A percentile compares a stretch with the other conserved stretches of the same genome.
These are phyloP conservation scores for Uria lomvia DNA, from an alignment of 2,113 vertebrate genomes.

Conservation along the genomic window DNA sequence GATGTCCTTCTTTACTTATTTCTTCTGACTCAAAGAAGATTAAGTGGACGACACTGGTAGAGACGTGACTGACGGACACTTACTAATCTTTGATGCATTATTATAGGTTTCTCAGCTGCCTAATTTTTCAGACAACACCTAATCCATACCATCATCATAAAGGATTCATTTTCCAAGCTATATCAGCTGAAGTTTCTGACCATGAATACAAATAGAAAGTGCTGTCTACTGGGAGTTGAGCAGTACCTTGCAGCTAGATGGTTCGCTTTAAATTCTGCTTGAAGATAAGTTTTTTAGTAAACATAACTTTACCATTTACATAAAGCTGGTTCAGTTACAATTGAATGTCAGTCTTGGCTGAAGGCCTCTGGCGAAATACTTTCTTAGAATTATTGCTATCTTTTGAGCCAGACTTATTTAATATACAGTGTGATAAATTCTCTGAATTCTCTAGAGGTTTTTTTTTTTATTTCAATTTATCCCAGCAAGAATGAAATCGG, in stretches of 20 bases:
- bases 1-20: background rate
- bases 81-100: background rate
- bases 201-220: background rate
- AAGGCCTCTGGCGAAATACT: background rate
- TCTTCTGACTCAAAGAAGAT: background rate
- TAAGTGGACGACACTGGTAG: background rate
- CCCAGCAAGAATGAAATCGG: background rate
- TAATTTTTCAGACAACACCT: background rate
- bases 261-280: background rate
- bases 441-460: background rate
- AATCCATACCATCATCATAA: background rate
- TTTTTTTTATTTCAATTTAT: background rate
- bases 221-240: background rate
- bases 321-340: slow-evolving; percentile 17
- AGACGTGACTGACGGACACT: background rate
- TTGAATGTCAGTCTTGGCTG: background rate
- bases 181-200: background rate
- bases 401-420: background rate
- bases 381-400: background rate
- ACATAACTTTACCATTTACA: background rate
- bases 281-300: slow-evolving; percentile 3
- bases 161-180: background rate
- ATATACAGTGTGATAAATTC: background rate
- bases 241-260: background rate
- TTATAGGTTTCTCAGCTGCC: background rate